phyloP scores from a whole-genome alignment of 2,797 vertebrate genomes.

The Garrulus glandarius region DNA sequence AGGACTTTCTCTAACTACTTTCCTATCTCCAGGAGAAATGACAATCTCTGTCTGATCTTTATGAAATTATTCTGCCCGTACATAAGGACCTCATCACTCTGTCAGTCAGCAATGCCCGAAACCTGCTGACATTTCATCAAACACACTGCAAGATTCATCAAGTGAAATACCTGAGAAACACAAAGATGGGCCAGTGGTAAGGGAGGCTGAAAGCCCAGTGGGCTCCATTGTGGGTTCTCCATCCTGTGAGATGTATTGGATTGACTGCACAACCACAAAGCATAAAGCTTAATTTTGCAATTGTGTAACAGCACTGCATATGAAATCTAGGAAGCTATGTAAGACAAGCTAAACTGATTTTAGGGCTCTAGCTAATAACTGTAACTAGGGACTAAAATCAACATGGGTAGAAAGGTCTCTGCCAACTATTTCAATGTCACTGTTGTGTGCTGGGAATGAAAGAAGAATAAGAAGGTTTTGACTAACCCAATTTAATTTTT shows the following conservation, averaged over 20 bases:
- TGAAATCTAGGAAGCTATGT: not conserved
- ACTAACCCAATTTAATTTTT: not conserved
- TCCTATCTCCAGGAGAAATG: not conserved
- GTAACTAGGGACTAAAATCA: not conserved
- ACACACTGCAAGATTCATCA: not conserved
- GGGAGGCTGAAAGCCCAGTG: not conserved
- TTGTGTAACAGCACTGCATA: not conserved
- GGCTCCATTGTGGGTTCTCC: accelerated
- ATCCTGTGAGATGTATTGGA: not conserved
- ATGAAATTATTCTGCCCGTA: not conserved
- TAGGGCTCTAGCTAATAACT: not conserved
- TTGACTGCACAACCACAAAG: not conserved
- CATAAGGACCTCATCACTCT: not conserved
- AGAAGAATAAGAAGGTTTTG: not conserved
- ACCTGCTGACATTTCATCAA: not conserved
- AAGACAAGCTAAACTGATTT: not conserved
- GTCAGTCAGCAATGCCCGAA: not conserved
- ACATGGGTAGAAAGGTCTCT: not conserved
- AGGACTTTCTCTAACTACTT: not conserved
- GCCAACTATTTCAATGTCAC: not conserved
- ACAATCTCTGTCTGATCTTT: not conserved
- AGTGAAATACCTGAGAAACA: not conserved
- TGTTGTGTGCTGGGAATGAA: not conserved
- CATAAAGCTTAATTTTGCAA: not conserved
- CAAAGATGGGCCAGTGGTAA: not conserved